phyloP scores from a whole-genome alignment of 2,113 vertebrate species.

The Pteruthius melanotis region DNA sequence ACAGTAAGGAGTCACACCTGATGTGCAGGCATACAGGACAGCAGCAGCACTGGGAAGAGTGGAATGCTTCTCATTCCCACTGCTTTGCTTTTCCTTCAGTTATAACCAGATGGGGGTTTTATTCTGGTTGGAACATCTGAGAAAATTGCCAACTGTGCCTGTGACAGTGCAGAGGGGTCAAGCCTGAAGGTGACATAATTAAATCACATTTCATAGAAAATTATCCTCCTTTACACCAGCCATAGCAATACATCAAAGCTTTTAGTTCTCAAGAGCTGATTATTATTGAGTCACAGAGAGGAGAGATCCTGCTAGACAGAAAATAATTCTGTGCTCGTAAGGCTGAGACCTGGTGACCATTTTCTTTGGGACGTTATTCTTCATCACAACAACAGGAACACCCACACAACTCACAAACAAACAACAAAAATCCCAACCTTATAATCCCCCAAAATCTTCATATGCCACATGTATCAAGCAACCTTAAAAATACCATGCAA shows the following conservation, averaged over 20 bases:
- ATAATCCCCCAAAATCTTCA: accelerated
- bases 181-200: not conserved
- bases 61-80: not conserved
- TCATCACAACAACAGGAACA: not conserved
- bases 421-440: too few relatives aligned
- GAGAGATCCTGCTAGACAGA: not conserved
- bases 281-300: not conserved
- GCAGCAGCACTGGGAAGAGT: accelerated
- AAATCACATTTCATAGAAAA: not conserved
- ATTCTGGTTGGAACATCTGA: not conserved
- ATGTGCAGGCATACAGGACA: accelerated
- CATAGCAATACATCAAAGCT: not conserved
- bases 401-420: not conserved
- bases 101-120: not conserved
- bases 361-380: not conserved
- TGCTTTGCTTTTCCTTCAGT: not conserved
- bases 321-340: not conserved
- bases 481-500: not conserved
- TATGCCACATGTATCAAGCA: accelerated
- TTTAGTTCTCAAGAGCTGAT: not conserved
- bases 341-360: not conserved
- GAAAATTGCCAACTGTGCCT: not conserved
- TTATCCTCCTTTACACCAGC: not conserved
- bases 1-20: accelerated
- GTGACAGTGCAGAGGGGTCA: not conserved